Base-by-base conservation (phyloP, 2,113 vertebrate species). In the Polypterus bichir region DNA sequence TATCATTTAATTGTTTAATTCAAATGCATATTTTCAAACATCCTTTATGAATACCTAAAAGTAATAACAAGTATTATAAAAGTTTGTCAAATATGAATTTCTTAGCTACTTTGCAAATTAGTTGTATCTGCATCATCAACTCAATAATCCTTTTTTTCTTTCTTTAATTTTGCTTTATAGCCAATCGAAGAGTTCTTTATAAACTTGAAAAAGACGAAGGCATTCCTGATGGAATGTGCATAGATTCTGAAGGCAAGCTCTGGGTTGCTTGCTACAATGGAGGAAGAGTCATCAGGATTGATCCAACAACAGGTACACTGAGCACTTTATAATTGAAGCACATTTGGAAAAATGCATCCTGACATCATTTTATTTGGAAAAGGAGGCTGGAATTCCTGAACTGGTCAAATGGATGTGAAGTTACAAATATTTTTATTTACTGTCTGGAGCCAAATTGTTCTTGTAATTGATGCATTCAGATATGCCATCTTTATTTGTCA, bases 191-290 rank as follows among this genome's bases (percentile, higher is more conserved):
- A 71, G 76, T 63, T 54, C 47, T 88, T 60, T 89, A 89, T 71
- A 81, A 71, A 64, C 48, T 88, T 58, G 83, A 85, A 67, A 74
- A 91, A 62, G 92, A 88, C 59, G 94, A 97, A 51, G 86, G 81
- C 44, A 78, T 95, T 65, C 94, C 94, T 58, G 94, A 97, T 55
- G 95, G 95, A 46, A 91, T 96, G 91, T 92, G 92, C 9, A 78
- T 93, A 6, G 95, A 98, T 61, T 60, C 58, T 3, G 85, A 91
- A 46, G 92, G 91, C 47, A 88, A 81, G 65, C 88, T 98, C 45
- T 98, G 95, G 95, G 87, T 98, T n/a, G 87, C 92, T 56, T 97
- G 93, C 73, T 98, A 86, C 9, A 76, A 84, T 10, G 92, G 87
- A 75, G 95, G 94, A 61, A 79, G 90, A 69, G 91, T 98, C 62